phyloP scores from a whole-genome alignment of 2,797 vertebrate genomes.

The Peromyscus nudipes region DNA sequence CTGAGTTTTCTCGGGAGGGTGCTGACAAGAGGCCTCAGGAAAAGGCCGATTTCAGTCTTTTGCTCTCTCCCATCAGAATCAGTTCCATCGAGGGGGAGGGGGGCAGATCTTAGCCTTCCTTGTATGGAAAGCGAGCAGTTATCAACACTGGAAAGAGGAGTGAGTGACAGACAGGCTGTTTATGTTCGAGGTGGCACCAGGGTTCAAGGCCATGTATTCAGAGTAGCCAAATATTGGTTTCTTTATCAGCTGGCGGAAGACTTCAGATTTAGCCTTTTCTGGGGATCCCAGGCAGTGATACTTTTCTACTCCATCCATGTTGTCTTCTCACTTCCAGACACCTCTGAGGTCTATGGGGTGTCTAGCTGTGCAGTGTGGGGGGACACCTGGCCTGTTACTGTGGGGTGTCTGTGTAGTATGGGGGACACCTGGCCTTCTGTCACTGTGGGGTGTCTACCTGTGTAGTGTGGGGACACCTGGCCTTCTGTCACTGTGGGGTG shows the following conservation, averaged over 20 bases:
- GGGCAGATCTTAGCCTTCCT: not conserved
- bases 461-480: not conserved
- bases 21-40: not conserved
- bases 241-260: too few relatives aligned
- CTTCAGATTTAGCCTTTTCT: not conserved
- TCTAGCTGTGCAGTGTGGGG: rapidly evolving
- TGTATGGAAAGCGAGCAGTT: not conserved
- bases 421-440: not conserved
- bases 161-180: not conserved
- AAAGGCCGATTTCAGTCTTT: not conserved
- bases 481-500: rapidly evolving
- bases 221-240: not conserved
- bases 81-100: not conserved
- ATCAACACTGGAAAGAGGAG: not conserved
- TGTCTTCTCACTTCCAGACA: not conserved
- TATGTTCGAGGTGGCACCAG: not conserved
- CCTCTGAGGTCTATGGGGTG: not conserved
- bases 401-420: not conserved
- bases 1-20: not conserved
- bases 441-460: rapidly evolving
- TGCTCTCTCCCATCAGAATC: not conserved
- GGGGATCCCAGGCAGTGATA: not conserved
- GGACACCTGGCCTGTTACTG: not conserved
- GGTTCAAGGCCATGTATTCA: not conserved
- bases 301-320: not conserved